A percentile compares a stretch with the other conserved stretches of the same genome.
phyloP scores from a whole-genome alignment of 1,140 invertebrate genomes.

The Homarus americanus region DNA sequence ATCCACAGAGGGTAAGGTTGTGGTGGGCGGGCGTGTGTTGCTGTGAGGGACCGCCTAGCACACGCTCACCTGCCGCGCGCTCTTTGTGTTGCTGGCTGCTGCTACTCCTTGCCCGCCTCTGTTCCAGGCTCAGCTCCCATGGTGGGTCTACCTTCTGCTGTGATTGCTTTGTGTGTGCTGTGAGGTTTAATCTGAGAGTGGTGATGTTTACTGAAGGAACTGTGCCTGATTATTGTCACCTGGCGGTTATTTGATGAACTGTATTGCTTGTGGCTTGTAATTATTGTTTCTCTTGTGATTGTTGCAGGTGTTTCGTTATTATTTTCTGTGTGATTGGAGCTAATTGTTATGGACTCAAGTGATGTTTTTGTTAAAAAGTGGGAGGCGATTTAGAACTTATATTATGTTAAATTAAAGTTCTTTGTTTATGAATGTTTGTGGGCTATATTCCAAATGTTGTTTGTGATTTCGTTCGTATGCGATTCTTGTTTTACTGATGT shows the following conservation, averaged over 20 bases:
- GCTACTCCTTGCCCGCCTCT: neutral
- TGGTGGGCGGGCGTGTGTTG: constrained; percentile 13
- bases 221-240: neutral
- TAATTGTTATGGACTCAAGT: too few species aligned
- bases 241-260: neutral
- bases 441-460: too few species aligned
- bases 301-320: too few species aligned
- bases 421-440: too few species aligned
- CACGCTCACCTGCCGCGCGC: constrained; percentile 7
- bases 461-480: too few species aligned
- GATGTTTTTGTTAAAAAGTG: too few species aligned
- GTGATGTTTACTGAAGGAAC: too few species aligned
- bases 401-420: too few species aligned
- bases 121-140: neutral
- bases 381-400: too few species aligned
- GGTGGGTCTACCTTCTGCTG: neutral
- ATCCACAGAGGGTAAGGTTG: constrained; percentile 34
- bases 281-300: too few species aligned
- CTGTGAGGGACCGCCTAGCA: neutral
- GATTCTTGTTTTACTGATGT: too few species aligned
- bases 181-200: neutral
- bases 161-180: neutral
- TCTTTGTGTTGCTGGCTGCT: neutral
- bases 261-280: neutral
- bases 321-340: too few species aligned